A percentile compares a stretch with the other conserved stretches of the same genome.
phyloP scores from a whole-genome alignment of 92 coral and sea anemone species.

The Diadumene lineata region DNA sequence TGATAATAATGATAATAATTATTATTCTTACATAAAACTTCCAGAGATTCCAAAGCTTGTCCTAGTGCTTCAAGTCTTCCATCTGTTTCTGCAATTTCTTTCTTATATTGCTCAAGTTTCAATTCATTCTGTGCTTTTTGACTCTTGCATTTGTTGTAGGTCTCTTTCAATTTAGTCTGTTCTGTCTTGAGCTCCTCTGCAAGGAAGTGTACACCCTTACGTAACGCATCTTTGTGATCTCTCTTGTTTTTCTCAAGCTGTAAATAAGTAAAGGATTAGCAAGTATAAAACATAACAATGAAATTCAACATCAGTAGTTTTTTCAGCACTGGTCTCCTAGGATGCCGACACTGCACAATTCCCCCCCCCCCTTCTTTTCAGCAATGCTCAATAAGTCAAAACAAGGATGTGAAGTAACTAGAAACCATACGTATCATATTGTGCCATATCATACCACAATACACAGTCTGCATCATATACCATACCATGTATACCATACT shows the following conservation, averaged over 20 bases:
- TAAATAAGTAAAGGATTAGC: background rate
- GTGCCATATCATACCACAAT: no score
- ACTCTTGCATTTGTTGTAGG: constrained; percentile 49
- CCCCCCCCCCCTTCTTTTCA: no score
- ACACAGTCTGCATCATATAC: no score
- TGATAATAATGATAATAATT: background rate
- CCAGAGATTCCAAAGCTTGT: constrained; percentile 77
- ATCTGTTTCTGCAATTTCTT: constrained; percentile 61
- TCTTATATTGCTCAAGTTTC: constrained; percentile 43
- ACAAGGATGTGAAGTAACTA: no score
- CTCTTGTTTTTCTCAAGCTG: constrained; percentile 59
- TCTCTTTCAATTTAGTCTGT: constrained; percentile 47
- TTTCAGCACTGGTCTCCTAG: no score
- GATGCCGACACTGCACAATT: no score
- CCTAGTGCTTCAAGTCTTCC: constrained; percentile 62
- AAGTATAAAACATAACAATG: background rate
- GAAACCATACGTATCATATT: no score
- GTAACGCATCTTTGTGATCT: constrained; percentile 55
- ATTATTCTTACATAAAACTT: constrained; percentile 59
- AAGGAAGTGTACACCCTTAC: constrained; percentile 49
- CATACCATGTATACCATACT: no score
- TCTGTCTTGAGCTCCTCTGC: constrained; percentile 60
- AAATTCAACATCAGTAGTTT: no score
- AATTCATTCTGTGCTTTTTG: constrained; percentile 63
- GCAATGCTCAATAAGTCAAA: no score